phyloP scores from a whole-genome alignment of 2,113 vertebrate species.

The Proterorhinus semilunaris region DNA sequence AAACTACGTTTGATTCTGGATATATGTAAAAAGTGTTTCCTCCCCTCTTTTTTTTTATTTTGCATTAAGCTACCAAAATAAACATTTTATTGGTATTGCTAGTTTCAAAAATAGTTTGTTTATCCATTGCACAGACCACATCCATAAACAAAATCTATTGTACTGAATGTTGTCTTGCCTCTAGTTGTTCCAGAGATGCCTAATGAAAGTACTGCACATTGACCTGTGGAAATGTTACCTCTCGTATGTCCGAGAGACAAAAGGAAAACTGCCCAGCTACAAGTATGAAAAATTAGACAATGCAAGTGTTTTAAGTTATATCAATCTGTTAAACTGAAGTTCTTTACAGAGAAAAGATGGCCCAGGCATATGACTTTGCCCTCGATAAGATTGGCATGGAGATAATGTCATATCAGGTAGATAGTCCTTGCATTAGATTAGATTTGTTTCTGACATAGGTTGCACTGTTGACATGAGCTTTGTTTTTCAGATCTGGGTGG shows the following conservation, averaged over 20 bases:
- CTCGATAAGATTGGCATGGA: constrained; percentile 99
- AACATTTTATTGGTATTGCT: too few relatives aligned
- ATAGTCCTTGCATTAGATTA: background rate
- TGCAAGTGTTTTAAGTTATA: background rate
- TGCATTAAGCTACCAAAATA: too few relatives aligned
- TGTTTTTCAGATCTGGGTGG: constrained; percentile 93
- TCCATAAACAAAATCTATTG: background rate
- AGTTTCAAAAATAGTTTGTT: background rate
- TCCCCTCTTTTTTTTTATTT: too few relatives aligned
- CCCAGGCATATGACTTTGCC: constrained; percentile 98
- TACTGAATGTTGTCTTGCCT: constrained; percentile 10
- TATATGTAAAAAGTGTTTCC: too few relatives aligned
- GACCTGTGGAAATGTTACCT: constrained; percentile 99
- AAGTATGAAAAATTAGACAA: constrained; percentile 82
- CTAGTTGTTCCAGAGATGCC: constrained; percentile 98
- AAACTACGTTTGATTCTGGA: too few relatives aligned
- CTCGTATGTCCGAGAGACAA: constrained; percentile 98
- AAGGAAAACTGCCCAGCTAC: constrained; percentile 99
- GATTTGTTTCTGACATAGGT: constrained; percentile 1
- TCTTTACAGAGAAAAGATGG: constrained; percentile 94
- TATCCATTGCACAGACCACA: background rate
- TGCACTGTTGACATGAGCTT: background rate
- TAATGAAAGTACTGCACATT: constrained; percentile 99
- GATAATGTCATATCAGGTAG: constrained; percentile 99
- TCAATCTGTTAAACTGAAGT: background rate